Conservation (phyloP, 2,888 invertebrate species). For the Leptogaster cylindrica region DNA sequence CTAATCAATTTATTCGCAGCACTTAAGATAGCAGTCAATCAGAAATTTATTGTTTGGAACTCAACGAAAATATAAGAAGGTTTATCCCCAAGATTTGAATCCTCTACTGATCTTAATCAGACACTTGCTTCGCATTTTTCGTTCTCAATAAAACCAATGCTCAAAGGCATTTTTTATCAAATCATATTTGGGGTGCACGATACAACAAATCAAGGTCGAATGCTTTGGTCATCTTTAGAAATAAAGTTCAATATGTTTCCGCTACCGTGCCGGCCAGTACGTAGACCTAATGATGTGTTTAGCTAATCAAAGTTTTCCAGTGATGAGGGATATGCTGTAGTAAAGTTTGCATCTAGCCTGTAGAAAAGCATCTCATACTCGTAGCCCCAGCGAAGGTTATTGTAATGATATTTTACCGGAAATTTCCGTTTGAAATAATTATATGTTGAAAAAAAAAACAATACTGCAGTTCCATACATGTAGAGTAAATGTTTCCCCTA, state of each 20-base stretch:
- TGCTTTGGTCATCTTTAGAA: too few relatives aligned
- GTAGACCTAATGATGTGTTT: constrained; percentile 68
- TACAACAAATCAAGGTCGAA: too few relatives aligned
- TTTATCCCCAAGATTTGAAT: too few relatives aligned
- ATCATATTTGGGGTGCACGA: too few relatives aligned
- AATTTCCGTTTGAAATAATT: constrained; percentile 72
- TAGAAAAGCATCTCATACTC: constrained; percentile 81
- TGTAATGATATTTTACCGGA: constrained; percentile 87
- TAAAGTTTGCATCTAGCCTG: constrained; percentile 86
- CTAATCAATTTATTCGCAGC: too few relatives aligned
- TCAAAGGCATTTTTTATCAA: too few relatives aligned
- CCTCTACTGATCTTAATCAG: too few relatives aligned
- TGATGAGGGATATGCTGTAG: constrained; percentile 83
- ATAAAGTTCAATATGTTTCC: constrained; percentile 65
- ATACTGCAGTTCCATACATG: constrained; percentile 68
- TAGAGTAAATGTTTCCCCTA: constrained; percentile 84
- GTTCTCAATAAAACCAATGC: too few relatives aligned
- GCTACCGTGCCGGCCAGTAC: constrained; percentile 62
- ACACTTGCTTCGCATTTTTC: too few relatives aligned
- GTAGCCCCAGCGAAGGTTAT: constrained; percentile 81
- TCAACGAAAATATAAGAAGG: too few relatives aligned
- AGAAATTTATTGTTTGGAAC: too few relatives aligned
- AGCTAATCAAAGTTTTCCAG: constrained; percentile 70
- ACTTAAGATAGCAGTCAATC: too few relatives aligned
- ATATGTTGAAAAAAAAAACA: background rate